A percentile compares a stretch with the other conserved stretches of the same genome.
Conservation (phyloP, 1,140 invertebrate genomes). For the Ceratoteleas bidentatus region DNA sequence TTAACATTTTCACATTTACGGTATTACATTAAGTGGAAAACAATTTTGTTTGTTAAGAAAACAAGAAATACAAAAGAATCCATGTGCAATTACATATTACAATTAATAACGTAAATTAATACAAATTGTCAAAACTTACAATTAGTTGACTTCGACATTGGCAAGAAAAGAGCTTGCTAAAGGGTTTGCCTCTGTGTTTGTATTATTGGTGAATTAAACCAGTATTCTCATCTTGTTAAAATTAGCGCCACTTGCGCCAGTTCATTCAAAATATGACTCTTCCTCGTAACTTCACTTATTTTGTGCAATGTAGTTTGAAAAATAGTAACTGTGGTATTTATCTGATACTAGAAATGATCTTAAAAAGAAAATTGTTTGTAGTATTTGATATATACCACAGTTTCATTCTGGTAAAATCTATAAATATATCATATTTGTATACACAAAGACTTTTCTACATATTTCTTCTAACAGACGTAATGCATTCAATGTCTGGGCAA, state of each 20-base stretch:
- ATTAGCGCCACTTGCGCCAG: too few species aligned
- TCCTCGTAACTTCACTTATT: slow-evolving; percentile 36
- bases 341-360: slow-evolving; percentile 40
- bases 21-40: too few species aligned
- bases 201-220: too few species aligned
- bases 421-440: slow-evolving; percentile 57
- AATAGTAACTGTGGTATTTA: slow-evolving; percentile 53
- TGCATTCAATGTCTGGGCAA: slow-evolving; percentile 39
- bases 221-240: too few species aligned
- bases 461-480: slow-evolving; percentile 19
- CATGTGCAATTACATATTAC: too few species aligned
- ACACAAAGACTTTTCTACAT: slow-evolving; percentile 42
- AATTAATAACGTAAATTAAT: too few species aligned
- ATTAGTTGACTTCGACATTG: too few species aligned
- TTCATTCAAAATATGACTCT: slow-evolving; percentile 56
- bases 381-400: slow-evolving; percentile 22
- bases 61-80: too few species aligned
- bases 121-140: too few species aligned
- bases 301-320: slow-evolving; percentile 62
- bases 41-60: too few species aligned
- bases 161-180: too few species aligned
- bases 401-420: slow-evolving; percentile 51
- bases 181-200: too few species aligned
- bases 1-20: slow-evolving; percentile 29
- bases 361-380: slow-evolving; percentile 34